Conservation (phyloP, 2,888 invertebrate species). For the Epinotia brunnichana region DNA sequence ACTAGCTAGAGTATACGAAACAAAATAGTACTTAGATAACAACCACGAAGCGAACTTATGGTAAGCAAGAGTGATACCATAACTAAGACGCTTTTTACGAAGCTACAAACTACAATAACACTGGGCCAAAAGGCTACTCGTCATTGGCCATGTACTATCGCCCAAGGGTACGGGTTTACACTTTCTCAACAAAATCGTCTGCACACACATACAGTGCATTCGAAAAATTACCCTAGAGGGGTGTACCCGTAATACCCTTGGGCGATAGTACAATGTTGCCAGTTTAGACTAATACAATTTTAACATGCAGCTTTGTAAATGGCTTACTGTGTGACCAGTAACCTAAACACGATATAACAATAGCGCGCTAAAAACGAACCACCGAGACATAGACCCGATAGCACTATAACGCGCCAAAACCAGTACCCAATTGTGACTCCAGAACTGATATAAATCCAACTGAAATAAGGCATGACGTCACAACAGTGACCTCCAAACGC, state of each 20-base stretch:
- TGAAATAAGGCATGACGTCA: neutral
- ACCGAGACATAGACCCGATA: neutral
- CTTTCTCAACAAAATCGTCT: no score
- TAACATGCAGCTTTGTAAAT: neutral
- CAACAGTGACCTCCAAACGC: neutral
- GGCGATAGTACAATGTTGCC: no score
- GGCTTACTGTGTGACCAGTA: neutral
- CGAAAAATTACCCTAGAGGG: no score
- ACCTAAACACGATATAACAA: neutral
- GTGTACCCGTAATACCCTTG: no score
- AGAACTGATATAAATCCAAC: slow-evolving; percentile 4
- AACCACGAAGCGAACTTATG: no score
- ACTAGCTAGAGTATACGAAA: neutral
- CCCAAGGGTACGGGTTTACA: no score
- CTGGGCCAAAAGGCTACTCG: no score
- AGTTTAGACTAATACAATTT: neutral
- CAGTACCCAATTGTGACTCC: neutral
- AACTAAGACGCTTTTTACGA: neutral
- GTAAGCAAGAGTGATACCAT: neutral
- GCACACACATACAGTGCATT: no score
- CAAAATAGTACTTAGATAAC: no score
- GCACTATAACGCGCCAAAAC: neutral
- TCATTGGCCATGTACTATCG: no score
- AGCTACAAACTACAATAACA: no score
- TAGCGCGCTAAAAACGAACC: neutral